Percentiles rank a stretch among this genome's conserved stretches.
These are phyloP conservation scores for Aspidoscelis tigris DNA, from an alignment of 2,113 vertebrate genomes.

Conservation along the genomic window DNA sequence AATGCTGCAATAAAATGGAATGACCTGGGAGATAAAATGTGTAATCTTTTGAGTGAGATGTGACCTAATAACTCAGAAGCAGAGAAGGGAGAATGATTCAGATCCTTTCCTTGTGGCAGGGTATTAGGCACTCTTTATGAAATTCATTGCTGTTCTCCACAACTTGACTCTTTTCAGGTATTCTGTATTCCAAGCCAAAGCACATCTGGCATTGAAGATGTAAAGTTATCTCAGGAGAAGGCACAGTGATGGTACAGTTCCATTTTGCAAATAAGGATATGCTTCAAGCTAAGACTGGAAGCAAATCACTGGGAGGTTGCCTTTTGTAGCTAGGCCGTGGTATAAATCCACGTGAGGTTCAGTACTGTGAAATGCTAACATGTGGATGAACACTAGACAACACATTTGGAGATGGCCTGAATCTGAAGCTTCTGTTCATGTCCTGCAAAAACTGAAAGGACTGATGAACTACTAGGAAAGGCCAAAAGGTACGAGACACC, in stretches of 20 bases:
- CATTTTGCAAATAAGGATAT: conserved; percentile 15
- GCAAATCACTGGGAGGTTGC: not conserved
- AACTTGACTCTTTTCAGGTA: conserved; percentile 51
- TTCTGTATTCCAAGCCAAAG: conserved; percentile 34
- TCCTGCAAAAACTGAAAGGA: not conserved
- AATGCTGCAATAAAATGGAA: conserved; percentile 63
- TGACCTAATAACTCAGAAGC: conserved; percentile 64
- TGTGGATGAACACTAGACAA: not conserved
- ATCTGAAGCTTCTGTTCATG: not conserved
- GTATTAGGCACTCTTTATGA: conserved; percentile 49
- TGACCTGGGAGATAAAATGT: conserved; percentile 66
- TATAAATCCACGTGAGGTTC: not conserved
- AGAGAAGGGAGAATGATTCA: conserved; percentile 45
- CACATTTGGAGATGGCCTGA: not conserved
- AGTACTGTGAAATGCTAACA: not conserved
- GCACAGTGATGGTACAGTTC: conserved; percentile 34
- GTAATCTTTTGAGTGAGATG: conserved; percentile 73
- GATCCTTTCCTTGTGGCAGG: conserved; percentile 36
- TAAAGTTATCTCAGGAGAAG: conserved; percentile 37
- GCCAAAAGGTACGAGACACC: not conserved
- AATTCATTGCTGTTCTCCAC: conserved; percentile 59
- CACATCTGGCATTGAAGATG: conserved; percentile 42
- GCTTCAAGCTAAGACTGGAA: not conserved
- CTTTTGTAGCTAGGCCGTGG: not conserved
- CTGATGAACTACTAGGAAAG: not conserved